These are phyloP conservation scores for Dusona sp. DNA, from an alignment of 2,888 invertebrate genomes.

Conservation along the genomic window DNA sequence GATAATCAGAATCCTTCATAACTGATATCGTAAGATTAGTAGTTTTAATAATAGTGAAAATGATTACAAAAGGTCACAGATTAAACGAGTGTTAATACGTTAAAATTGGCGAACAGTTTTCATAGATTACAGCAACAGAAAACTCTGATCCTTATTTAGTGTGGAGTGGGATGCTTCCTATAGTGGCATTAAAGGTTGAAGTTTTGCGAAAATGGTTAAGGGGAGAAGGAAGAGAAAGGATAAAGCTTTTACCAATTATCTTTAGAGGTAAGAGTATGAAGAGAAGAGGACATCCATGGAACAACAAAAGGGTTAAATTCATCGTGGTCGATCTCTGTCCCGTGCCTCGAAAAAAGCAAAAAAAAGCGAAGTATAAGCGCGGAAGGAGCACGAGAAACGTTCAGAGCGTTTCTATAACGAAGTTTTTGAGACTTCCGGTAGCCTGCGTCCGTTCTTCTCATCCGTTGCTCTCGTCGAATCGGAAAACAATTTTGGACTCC, in stretches of 20 bases:
- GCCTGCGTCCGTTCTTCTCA: slow-evolving; percentile 25
- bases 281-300: slow-evolving; percentile 19
- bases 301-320: slow-evolving; percentile 28
- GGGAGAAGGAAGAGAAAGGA: background rate
- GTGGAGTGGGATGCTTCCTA: background rate
- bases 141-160: background rate
- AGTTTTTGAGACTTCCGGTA: slow-evolving; percentile 62
- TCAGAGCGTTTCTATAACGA: slow-evolving; percentile 52
- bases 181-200: background rate
- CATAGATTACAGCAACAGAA: background rate
- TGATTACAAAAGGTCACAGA: background rate
- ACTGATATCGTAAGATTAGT: background rate
- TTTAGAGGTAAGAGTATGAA: background rate
- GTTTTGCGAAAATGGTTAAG: background rate
- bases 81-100: background rate
- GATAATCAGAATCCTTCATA: background rate
- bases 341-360: background rate
- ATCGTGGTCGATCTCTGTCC: background rate
- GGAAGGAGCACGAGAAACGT: background rate
- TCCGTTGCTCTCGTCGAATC: slow-evolving; percentile 71
- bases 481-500: slow-evolving; percentile 77
- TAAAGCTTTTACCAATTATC: slow-evolving; percentile 43
- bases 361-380: background rate
- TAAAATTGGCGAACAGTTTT: background rate
- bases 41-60: background rate